Percentiles rank a stretch among this genome's conserved stretches.
Conservation (phyloP, 2,888 invertebrate genomes). For the Diadromus collaris region DNA sequence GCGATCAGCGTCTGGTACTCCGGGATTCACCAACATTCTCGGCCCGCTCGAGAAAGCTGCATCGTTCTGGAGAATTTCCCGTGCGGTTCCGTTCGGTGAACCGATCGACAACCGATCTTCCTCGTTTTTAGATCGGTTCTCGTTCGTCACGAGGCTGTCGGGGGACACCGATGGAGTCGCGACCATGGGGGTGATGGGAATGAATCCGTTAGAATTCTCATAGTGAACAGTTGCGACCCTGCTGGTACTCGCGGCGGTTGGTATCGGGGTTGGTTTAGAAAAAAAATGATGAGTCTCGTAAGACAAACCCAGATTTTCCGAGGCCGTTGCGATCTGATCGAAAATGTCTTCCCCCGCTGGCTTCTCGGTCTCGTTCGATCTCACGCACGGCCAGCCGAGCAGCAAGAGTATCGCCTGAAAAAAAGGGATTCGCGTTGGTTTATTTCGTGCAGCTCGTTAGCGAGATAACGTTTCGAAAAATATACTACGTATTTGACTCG, state of each 20-base stretch:
- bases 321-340: conserved; percentile 75
- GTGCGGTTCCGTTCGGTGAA: too few relatives aligned
- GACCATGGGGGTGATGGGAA: conserved; percentile 67
- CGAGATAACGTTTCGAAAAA: background rate
- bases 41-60: conserved; percentile 72
- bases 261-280: conserved; percentile 14
- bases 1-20: conserved; percentile 67
- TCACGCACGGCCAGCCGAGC: conserved; percentile 72
- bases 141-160: background rate
- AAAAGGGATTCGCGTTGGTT: conserved; percentile 14
- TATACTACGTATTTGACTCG: background rate
- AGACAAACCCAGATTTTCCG: conserved; percentile 62
- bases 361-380: conserved; percentile 62
- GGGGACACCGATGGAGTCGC: background rate
- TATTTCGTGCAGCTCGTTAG: background rate
- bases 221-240: conserved; percentile 67
- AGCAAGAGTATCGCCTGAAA: conserved; percentile 74
- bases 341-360: conserved; percentile 62
- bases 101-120: too few relatives aligned
- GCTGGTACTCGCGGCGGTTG: conserved; percentile 36
- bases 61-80: conserved; percentile 65
- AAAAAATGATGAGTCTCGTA: conserved; percentile 39
- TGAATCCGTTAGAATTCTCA: conserved; percentile 76
- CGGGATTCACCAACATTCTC: conserved; percentile 70
- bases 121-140: background rate